phyloP scores from a whole-genome alignment of 2,888 invertebrate genomes.

The Drosophila diplacantha region DNA sequence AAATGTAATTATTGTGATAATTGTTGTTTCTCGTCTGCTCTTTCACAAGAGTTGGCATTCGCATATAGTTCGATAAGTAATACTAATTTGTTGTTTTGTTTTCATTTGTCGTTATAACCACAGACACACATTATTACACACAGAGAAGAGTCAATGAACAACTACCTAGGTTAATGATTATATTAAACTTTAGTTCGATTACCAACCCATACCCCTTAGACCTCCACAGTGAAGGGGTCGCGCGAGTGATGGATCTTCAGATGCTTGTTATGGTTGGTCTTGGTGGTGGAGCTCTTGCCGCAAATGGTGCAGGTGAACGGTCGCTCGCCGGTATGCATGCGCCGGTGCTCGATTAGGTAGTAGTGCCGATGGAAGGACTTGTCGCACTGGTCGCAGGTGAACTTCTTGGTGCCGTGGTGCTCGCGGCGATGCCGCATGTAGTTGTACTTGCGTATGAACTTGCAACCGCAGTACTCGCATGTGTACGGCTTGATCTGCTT shows the following conservation, averaged over 20 bases:
- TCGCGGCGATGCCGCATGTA: constrained; percentile 91
- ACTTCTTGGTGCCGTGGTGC: constrained; percentile 88
- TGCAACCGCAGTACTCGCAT: constrained; percentile 92
- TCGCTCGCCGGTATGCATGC: constrained; percentile 87
- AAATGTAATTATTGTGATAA: constrained; percentile 56
- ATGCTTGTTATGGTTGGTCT: constrained; percentile 94
- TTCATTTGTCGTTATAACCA: constrained; percentile 54
- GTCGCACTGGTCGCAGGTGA: constrained; percentile 86
- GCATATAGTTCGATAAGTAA: constrained; percentile 65
- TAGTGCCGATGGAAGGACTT: constrained; percentile 92
- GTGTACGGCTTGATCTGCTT: constrained; percentile 89
- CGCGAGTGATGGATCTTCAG: constrained; percentile 92
- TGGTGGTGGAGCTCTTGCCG: constrained; percentile 92
- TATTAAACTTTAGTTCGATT: constrained; percentile 57
- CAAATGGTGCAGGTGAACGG: constrained; percentile 92
- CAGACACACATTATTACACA: constrained; percentile 63
- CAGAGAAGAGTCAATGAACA: constrained; percentile 67
- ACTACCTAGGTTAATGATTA: constrained; percentile 60
- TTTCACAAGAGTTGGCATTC: constrained; percentile 66
- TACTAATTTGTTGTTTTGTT: constrained; percentile 64
- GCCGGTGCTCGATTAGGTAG: constrained; percentile 91
- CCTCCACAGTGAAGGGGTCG: constrained; percentile 91
- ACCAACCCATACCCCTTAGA: constrained; percentile 57
- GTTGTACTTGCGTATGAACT: constrained; percentile 92
- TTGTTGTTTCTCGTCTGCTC: constrained; percentile 40